Evolutionary conservation across 2,797 vertebrate species (phyloP).

Genomic region (Lepidocolaptes lacrymiger): DNA sequence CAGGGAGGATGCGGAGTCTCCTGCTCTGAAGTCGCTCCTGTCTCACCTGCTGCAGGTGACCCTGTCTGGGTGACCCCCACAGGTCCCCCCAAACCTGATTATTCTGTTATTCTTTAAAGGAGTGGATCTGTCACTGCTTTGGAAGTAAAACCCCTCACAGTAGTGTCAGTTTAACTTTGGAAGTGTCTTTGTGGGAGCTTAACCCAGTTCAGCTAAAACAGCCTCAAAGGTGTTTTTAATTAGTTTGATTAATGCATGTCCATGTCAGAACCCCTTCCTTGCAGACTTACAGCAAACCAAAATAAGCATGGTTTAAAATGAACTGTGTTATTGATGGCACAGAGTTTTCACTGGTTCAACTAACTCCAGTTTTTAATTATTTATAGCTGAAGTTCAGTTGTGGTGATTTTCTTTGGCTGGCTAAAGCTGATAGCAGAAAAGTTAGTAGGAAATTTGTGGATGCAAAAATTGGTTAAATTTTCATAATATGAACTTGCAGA

Average conservation of each 20-base stretch:
- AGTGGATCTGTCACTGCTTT: neutral
- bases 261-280: neutral
- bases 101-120: neutral
- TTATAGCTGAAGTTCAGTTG: neutral
- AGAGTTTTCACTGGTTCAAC: neutral
- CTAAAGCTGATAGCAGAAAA: neutral
- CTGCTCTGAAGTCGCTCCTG: neutral
- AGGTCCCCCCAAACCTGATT: neutral
- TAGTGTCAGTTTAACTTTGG: too few species aligned
- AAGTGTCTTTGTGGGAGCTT: neutral
- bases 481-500: neutral
- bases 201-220: neutral
- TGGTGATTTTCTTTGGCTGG: neutral
- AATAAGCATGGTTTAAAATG: neutral
- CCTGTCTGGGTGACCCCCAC: neutral
- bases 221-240: neutral
- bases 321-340: neutral
- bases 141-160: neutral
- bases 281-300: neutral
- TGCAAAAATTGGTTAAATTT: neutral
- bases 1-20: neutral
- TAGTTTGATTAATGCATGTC: neutral
- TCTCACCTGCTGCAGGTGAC: neutral
- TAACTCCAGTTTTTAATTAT: neutral
- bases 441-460: neutral